Evolutionary conservation across 2,888 invertebrate genomes (phyloP).

Genomic region (Rapana venosa): DNA sequence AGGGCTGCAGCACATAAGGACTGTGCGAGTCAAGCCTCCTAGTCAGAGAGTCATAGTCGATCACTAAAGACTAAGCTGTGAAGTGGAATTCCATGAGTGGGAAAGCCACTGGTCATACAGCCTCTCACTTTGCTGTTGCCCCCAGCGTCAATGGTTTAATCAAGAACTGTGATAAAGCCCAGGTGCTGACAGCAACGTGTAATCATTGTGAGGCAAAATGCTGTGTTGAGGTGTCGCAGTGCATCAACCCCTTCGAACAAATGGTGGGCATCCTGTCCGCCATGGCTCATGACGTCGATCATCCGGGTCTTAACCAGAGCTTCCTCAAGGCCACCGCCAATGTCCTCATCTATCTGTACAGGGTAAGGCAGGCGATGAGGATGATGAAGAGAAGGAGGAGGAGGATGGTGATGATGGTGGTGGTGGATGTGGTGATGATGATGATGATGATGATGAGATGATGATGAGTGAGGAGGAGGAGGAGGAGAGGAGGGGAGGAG

Average conservation of each 20-base stretch:
- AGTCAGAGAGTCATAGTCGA: no score
- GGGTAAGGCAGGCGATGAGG: conserved; percentile 80
- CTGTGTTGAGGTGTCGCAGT: background rate
- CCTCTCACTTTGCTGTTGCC: no score
- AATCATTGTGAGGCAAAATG: background rate
- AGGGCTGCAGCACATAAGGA: no score
- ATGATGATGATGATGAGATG: conserved; percentile 1
- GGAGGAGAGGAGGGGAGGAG: background rate
- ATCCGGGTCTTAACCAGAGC: conserved; percentile 93
- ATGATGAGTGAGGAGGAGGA: background rate
- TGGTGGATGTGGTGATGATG: background rate
- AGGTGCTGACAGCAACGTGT: no score
- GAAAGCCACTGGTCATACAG: no score
- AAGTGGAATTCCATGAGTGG: no score
- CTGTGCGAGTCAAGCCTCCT: no score
- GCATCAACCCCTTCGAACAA: conserved; percentile 84
- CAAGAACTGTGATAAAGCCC: no score
- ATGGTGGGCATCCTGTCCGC: conserved; percentile 91
- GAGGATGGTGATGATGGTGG: background rate
- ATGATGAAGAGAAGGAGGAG: background rate
- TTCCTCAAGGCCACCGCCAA: conserved; percentile 93
- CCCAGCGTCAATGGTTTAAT: no score
- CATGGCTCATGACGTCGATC: conserved; percentile 90
- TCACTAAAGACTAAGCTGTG: no score
- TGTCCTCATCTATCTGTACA: conserved; percentile 90